Percentiles rank a stretch among this genome's conserved stretches.
Conservation (phyloP, 2,888 invertebrate species). For the Lacanobia wlatinum region DNA sequence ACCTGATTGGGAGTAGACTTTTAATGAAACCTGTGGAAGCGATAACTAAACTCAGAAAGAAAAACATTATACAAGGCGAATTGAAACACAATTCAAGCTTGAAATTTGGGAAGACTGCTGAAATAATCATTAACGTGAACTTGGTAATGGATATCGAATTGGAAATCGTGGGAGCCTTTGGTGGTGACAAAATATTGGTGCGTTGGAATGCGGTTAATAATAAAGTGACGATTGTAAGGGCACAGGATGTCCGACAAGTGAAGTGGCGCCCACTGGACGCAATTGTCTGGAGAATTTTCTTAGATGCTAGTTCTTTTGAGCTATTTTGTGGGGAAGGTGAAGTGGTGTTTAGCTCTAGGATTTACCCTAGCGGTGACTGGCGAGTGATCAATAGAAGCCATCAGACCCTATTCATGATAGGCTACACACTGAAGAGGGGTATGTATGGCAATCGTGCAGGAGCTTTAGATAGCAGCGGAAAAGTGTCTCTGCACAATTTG, state of each 20-base stretch:
- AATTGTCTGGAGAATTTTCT: slow-evolving; percentile 79
- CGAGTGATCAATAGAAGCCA: slow-evolving; percentile 62
- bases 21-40: slow-evolving; percentile 78
- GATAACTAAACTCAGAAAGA: slow-evolving; percentile 74
- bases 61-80: slow-evolving; percentile 67
- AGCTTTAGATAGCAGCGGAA: background rate
- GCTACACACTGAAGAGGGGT: slow-evolving; percentile 75
- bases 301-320: slow-evolving; percentile 85
- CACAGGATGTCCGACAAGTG: slow-evolving; percentile 81
- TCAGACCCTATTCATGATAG: slow-evolving; percentile 49
- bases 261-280: slow-evolving; percentile 79
- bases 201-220: slow-evolving; percentile 76
- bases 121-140: slow-evolving; percentile 76
- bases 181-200: slow-evolving; percentile 75
- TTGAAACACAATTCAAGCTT: slow-evolving; percentile 65
- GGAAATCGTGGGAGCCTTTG: slow-evolving; percentile 75
- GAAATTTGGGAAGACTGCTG: slow-evolving; percentile 79
- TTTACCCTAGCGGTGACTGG: slow-evolving; percentile 82
- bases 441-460: background rate
- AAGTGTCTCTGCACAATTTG: background rate
- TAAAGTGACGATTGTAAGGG: slow-evolving; percentile 79
- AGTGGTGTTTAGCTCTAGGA: slow-evolving; percentile 84
- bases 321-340: slow-evolving; percentile 87
- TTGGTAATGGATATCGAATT: slow-evolving; percentile 75
- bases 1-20: slow-evolving; percentile 74